Evolutionary conservation across 2,888 invertebrate species (phyloP).

Genomic region (Lordiphosa andalusiaca): DNA sequence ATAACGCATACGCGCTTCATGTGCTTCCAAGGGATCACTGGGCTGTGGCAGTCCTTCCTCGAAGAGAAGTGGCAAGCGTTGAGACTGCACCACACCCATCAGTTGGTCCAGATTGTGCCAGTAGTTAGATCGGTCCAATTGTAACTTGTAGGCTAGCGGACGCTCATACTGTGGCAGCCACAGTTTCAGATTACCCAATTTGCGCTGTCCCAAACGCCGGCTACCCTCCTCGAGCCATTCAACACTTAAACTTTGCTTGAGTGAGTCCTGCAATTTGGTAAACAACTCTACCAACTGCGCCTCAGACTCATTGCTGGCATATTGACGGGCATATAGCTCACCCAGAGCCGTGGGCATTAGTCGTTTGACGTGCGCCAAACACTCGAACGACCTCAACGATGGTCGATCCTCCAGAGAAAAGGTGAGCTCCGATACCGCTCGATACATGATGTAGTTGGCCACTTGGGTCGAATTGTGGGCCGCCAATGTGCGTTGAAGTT

Average conservation of each 20-base stretch:
- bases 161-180: constrained; percentile 44
- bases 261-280: constrained; percentile 45
- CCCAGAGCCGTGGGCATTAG: constrained; percentile 71
- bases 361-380: constrained; percentile 53
- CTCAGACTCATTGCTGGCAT: constrained; percentile 40
- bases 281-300: constrained; percentile 55
- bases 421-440: constrained; percentile 57
- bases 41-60: constrained; percentile 48
- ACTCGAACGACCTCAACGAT: constrained; percentile 38
- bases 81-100: constrained; percentile 39
- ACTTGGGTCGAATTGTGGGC: constrained; percentile 58
- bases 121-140: constrained; percentile 56
- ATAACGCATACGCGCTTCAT: constrained; percentile 65
- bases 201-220: constrained; percentile 64
- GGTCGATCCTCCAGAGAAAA: constrained; percentile 43
- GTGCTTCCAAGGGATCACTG: constrained; percentile 64
- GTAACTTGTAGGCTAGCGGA: constrained; percentile 29
- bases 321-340: constrained; percentile 68
- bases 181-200: constrained; percentile 53
- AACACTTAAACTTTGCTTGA: constrained; percentile 51
- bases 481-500: constrained; percentile 61
- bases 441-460: constrained; percentile 78
- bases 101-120: constrained; percentile 72
- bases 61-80: constrained; percentile 50
- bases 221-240: constrained; percentile 74